These are phyloP conservation scores for Holotrichia oblita DNA, from an alignment of 1,140 invertebrate genomes.

Conservation along the genomic window DNA sequence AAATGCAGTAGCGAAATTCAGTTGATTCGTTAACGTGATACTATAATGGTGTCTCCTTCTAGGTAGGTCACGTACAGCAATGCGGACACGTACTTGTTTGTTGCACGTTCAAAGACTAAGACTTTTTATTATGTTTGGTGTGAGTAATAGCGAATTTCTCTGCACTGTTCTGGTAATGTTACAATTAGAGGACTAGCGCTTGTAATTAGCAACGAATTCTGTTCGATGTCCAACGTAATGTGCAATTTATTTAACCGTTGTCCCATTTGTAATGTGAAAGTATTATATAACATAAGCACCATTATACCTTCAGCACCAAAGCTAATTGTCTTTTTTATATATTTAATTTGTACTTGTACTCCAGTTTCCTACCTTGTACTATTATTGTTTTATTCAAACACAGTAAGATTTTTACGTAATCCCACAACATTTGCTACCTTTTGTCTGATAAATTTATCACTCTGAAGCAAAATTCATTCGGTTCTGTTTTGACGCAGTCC, in stretches of 20 bases:
- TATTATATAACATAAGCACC: too few relatives aligned
- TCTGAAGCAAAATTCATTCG: too few relatives aligned
- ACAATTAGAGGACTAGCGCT: background rate
- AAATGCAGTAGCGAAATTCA: background rate
- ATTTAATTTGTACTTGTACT: too few relatives aligned
- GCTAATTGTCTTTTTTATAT: too few relatives aligned
- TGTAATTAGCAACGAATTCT: background rate
- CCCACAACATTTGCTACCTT: too few relatives aligned
- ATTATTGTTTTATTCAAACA: too few relatives aligned
- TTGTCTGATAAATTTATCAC: too few relatives aligned
- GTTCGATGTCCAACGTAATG: background rate
- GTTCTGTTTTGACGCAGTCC: too few relatives aligned
- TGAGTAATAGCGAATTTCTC: background rate
- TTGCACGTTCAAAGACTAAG: slow-evolving; percentile 3
- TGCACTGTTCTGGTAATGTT: background rate
- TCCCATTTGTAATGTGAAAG: too few relatives aligned
- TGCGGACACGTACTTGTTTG: background rate
- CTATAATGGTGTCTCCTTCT: background rate
- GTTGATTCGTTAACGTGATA: background rate
- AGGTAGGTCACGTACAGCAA: background rate
- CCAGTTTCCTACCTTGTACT: too few relatives aligned
- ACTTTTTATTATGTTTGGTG: slow-evolving; percentile 8
- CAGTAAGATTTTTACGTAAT: too few relatives aligned
- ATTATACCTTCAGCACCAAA: too few relatives aligned
- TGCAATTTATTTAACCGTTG: background rate